Evolutionary conservation across 2,888 invertebrate species (phyloP).

Genomic region (Agonum fuliginosum): DNA sequence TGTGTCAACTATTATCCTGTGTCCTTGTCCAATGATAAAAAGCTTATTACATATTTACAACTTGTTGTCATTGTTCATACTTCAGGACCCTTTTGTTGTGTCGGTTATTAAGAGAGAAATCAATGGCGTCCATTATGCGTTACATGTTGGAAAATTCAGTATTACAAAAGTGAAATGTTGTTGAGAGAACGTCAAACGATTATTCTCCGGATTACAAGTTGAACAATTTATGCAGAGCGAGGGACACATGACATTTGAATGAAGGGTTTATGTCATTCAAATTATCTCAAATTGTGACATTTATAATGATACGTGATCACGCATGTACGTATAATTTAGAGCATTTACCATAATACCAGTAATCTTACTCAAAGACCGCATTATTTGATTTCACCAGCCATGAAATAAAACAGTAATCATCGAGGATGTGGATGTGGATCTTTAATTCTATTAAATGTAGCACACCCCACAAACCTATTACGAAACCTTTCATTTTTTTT

Average conservation of each 20-base stretch:
- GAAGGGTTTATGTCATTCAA: constrained; percentile 40
- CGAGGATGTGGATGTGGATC: not conserved
- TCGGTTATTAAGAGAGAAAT: not conserved
- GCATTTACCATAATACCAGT: constrained; percentile 34
- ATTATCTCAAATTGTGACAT: constrained; percentile 43
- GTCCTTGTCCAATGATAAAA: too few species aligned
- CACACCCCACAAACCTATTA: not conserved
- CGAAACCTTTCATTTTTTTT: not conserved
- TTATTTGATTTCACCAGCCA: constrained; percentile 42
- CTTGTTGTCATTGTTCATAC: too few species aligned
- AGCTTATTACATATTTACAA: too few species aligned
- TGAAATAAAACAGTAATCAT: constrained; percentile 31
- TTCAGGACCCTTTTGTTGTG: too few species aligned
- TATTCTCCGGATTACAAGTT: constrained; percentile 32
- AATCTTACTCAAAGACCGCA: constrained; percentile 31
- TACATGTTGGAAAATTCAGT: constrained; percentile 13
- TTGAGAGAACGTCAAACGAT: constrained; percentile 33
- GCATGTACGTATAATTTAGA: constrained; percentile 37
- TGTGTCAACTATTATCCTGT: too few species aligned
- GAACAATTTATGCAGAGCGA: constrained; percentile 36
- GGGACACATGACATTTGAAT: constrained; percentile 36
- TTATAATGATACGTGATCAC: constrained; percentile 43
- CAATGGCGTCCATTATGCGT: not conserved
- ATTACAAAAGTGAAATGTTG: constrained; percentile 27
- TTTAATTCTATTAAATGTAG: not conserved